Percentiles rank a stretch among this genome's conserved stretches.
phyloP scores from a whole-genome alignment of 2,888 invertebrate species.

The Diarsia rubi region DNA sequence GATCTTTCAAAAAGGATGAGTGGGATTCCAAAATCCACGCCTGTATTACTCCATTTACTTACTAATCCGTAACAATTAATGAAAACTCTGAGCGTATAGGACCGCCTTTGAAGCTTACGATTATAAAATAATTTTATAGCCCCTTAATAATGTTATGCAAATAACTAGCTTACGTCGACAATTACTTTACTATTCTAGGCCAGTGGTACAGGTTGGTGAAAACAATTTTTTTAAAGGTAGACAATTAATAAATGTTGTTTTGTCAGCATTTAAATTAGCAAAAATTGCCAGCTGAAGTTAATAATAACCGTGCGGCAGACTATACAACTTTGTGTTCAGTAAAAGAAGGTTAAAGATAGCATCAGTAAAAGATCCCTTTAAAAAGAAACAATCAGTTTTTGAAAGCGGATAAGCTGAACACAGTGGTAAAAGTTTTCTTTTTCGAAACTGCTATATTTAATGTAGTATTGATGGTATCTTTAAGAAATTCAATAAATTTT shows the following conservation, averaged over 20 bases:
- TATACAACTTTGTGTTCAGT: background rate
- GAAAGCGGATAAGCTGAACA: constrained; percentile 27
- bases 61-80: constrained; percentile 7
- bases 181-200: constrained; percentile 28
- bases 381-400: constrained; percentile 28
- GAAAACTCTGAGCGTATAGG: background rate
- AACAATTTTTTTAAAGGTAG: constrained; percentile 8
- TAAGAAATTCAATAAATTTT: background rate
- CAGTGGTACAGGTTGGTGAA: constrained; percentile 14
- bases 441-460: background rate
- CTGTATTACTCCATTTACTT: background rate
- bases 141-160: constrained; percentile 43
- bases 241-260: background rate
- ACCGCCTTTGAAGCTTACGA: constrained; percentile 29
- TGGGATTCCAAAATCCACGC: background rate
- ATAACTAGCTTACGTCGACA: constrained; percentile 39
- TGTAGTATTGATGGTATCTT: background rate
- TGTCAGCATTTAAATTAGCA: background rate
- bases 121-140: constrained; percentile 34
- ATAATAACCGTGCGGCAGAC: background rate
- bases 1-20: background rate
- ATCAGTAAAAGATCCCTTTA: constrained; percentile 34
- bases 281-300: constrained; percentile 14
- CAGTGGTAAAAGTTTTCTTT: constrained; percentile 36
- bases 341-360: constrained; percentile 16